These are phyloP conservation scores for Lytechinus variegatus DNA, from an alignment of 35 echinoderm and acorn worm genomes.

Conservation along the genomic window DNA sequence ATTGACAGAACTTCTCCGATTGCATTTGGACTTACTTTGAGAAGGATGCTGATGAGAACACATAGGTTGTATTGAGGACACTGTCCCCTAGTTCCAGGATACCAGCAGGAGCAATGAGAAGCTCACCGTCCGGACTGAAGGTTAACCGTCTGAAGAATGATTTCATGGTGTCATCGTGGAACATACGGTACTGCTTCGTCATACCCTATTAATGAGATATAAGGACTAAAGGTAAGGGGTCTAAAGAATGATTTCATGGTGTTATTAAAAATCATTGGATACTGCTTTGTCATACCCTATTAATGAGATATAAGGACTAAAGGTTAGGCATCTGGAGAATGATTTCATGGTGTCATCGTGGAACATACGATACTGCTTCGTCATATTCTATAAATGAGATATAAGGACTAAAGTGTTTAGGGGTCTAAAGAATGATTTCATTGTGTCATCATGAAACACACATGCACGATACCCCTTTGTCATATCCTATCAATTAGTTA, in stretches of 20 bases:
- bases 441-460: conserved; percentile 97
- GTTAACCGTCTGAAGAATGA: conserved; percentile 96
- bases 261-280: too few species aligned
- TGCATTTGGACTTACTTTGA: conserved; percentile 73
- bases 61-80: conserved; percentile 79
- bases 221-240: too few species aligned
- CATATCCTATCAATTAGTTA: too few species aligned
- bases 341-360: conserved; percentile 97
- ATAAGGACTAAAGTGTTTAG: conserved; percentile 86
- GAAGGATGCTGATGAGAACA: conserved; percentile 76
- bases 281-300: too few species aligned
- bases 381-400: conserved; percentile 57
- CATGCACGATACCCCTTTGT: conserved; percentile 76
- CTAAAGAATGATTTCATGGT: too few species aligned
- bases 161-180: conserved; percentile 97
- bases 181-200: conserved; percentile 88
- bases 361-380: conserved; percentile 90
- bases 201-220: conserved; percentile 54
- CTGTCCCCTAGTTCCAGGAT: conserved; percentile 79
- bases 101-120: conserved; percentile 90
- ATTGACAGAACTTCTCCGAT: too few species aligned
- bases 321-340: conserved; percentile 92
- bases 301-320: conserved; percentile 37
- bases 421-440: conserved; percentile 98
- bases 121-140: conserved; percentile 90